Evolutionary conservation across 2,113 vertebrate species (phyloP), one percentile per base, ranked within the genome.

Genomic region (Stomatorhinus ivindoensis): DNA sequence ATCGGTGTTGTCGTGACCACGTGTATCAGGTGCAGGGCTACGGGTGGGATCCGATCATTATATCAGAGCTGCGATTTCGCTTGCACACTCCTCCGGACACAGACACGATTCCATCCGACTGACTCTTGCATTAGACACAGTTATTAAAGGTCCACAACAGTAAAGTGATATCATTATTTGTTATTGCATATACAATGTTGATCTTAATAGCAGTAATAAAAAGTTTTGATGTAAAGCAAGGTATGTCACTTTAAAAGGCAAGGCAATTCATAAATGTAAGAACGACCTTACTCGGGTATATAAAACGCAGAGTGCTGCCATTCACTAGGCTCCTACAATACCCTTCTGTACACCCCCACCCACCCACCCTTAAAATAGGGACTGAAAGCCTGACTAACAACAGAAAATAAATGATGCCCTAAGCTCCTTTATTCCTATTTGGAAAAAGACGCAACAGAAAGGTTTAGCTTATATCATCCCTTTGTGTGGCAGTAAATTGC

Each of bases 321-420:
- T 84, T 44, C 19, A 84, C 82, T 84, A 46, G 42, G 44, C 82
- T 84, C 39, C 82, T 84, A 84, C 82, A 84, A 84, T 84, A 84
- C 82, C 82, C 82, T 84, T 84, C 82, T 84, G 21, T 47, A 46
- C 17, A 84, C 44, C 82, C 44, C 82, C 82, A 42, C 76, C 76
- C 76, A 82, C 69, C 69, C 24, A 42, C 15, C 31, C 42, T 84
- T 46, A 84, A 48, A 84, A 84, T 21, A 84, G 82, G 82, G 39
- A 84, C 82, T 11, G 42, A 84, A 47, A 46, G 42, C 42, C 82
- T 46, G 82, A 21, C 44, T 47, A 47, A 84, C 82, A 84, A 84
- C 82, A 84, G 82, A 8, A 84, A 84, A n/a, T 84, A 44, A 46
- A 46, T 84, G 9, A 84, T 46, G 35, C 8, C 44, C 44, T 47